Conservation (phyloP, 2,113 vertebrate species). For the Sylvia atricapilla region DNA sequence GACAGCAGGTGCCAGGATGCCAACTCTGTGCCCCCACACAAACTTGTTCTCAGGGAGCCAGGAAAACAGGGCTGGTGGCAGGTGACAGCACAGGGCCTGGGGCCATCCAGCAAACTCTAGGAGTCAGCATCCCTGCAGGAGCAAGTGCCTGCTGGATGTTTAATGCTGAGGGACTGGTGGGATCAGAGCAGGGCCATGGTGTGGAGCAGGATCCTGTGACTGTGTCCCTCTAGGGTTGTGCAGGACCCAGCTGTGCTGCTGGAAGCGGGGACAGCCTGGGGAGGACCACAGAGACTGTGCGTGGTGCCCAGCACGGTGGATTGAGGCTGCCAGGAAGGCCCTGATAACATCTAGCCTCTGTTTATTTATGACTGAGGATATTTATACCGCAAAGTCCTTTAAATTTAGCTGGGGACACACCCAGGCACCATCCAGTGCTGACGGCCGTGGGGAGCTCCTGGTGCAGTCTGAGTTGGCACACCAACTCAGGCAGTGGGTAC, state of each 20-base stretch:
- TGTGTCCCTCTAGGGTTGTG: rapidly evolving
- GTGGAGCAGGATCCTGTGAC: not conserved
- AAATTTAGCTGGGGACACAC: constrained; percentile 59
- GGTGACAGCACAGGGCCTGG: not conserved
- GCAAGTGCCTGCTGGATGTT: not conserved
- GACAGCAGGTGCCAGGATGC: not conserved
- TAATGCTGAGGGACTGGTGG: rapidly evolving
- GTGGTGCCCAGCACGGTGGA: not conserved
- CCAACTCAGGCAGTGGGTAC: not conserved
- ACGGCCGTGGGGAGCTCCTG: rapidly evolving
- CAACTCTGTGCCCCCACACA: not conserved
- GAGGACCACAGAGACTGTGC: rapidly evolving
- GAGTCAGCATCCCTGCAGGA: not conserved
- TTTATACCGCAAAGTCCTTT: constrained; percentile 48
- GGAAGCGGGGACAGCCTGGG: rapidly evolving
- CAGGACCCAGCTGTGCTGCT: not conserved
- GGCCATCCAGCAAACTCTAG: not conserved
- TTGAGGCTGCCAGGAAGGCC: not conserved
- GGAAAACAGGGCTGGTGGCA: not conserved
- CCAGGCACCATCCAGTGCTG: constrained; percentile 17
- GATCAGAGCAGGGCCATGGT: rapidly evolving
- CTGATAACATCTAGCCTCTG: constrained; percentile 37
- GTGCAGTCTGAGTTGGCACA: not conserved
- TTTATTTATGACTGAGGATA: constrained; percentile 38
- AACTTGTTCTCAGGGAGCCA: not conserved